Evolutionary conservation across 2,888 invertebrate species (phyloP), one percentile per base, ranked within the genome.

Genomic region (Calliphora vomitoria): DNA sequence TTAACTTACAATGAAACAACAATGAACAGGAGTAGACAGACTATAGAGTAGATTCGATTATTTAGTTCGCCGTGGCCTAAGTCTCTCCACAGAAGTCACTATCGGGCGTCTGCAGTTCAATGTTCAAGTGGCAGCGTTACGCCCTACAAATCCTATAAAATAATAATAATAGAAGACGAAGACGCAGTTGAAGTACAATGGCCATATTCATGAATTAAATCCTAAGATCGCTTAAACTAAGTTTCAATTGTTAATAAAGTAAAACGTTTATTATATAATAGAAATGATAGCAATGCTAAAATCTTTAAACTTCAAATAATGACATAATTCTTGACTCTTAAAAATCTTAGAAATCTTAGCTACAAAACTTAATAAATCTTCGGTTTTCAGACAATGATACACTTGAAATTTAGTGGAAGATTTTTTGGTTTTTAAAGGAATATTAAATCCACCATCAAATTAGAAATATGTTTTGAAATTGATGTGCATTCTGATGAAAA

Each of bases 71-170:
- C 87, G 38, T 82, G 87, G 84, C 87, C 76, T 62, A 81, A 89
- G 88, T 90, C 89, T 91, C 89, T 90, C 90, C 90, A 92, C 92
- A 90, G 92, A 92, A 92, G 92, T 92, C 92, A 92, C 90, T 90
- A 91, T 91, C 92, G 92, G 92, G 92, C 92, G 92, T 92, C 92
- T 92, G 92, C 92, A 91, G 92, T 92, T 92, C 92, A 92, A 92
- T 92, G 92, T 92, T 92, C 93, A 92, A 92, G 92, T 92, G 92
- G 92, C 92, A 91, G 90, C 91, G 91, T 91, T 92, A 93, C 93
- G 93, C 92, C 92, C 92, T 92, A 91, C 91, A 92, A 92, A 88
- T 88, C 85, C 55, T 71, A 80, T 47, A 68, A 62, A 82, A 71
- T 50, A 55, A 72, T 66, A 75, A 74, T 50, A 84, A 60, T 44